Evolutionary conservation across 2,797 vertebrate species (phyloP).

Genomic region (Trachops cirrhosus): DNA sequence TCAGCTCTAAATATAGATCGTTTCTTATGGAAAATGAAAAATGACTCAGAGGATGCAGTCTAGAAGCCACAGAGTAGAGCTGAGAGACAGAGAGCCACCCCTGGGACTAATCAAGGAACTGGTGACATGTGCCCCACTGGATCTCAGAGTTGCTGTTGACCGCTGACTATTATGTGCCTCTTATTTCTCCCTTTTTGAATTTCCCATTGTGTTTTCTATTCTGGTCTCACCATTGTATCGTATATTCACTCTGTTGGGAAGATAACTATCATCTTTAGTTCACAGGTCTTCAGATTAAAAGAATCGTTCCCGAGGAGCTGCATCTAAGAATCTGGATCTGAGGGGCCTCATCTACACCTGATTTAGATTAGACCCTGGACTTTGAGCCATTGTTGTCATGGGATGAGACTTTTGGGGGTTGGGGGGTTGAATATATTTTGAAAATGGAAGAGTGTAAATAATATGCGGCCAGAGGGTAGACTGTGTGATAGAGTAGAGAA

Average conservation of each 20-base stretch:
- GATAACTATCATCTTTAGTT: background rate
- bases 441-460: background rate
- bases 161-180: background rate
- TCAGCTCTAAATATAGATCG: background rate
- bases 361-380: background rate
- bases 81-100: background rate
- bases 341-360: background rate
- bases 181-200: background rate
- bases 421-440: background rate
- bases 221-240: background rate
- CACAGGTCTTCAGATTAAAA: background rate
- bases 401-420: background rate
- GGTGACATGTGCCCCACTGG: background rate
- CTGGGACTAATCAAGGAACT: background rate
- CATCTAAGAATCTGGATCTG: background rate
- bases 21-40: slow-evolving; percentile 9
- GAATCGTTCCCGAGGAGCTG: background rate
- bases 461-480: background rate
- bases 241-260: background rate
- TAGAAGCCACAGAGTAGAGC: background rate
- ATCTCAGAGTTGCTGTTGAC: background rate
- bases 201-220: background rate
- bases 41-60: background rate
- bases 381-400: background rate
- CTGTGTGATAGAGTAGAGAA: background rate